Evolutionary conservation across 37 sponge, comb jelly and placozoan species (phyloP).

Genomic region (Hexactinellida sp.): DNA sequence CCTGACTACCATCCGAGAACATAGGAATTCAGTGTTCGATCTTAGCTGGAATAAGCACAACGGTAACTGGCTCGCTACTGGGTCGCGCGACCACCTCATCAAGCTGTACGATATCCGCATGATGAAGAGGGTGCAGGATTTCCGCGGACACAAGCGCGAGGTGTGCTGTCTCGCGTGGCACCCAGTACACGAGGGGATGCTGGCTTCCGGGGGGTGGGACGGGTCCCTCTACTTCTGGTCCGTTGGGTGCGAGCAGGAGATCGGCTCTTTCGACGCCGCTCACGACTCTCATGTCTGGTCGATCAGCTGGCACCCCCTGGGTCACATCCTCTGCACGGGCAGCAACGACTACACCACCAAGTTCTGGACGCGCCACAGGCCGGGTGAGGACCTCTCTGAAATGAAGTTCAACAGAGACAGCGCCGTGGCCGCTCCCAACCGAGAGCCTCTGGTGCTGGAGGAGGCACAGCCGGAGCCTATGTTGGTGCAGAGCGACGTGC

Average conservation of each 20-base stretch:
- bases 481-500: neutral
- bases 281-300: conserved; percentile 80
- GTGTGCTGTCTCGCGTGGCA: conserved; percentile 90
- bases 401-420: conserved; percentile 49
- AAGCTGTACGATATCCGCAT: conserved; percentile 84
- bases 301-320: conserved; percentile 92
- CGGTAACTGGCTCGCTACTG: conserved; percentile 90
- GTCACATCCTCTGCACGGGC: conserved; percentile 80
- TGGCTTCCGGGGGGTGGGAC: conserved; percentile 87
- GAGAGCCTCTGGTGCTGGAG: neutral
- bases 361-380: conserved; percentile 87
- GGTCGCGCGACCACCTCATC: conserved; percentile 73
- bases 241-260: conserved; percentile 69
- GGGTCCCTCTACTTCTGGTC: conserved; percentile 89
- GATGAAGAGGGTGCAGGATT: conserved; percentile 81
- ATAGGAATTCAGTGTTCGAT: conserved; percentile 39
- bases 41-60: conserved; percentile 74
- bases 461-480: neutral
- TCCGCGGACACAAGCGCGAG: conserved; percentile 87
- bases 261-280: conserved; percentile 84
- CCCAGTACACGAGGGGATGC: conserved; percentile 77
- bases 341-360: conserved; percentile 88
- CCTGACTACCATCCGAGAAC: conserved; percentile 65
- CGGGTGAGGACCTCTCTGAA: conserved; percentile 60
- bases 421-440: neutral